phyloP scores from a whole-genome alignment of 2,797 vertebrate genomes.

The Thalassophryne amazonica region DNA sequence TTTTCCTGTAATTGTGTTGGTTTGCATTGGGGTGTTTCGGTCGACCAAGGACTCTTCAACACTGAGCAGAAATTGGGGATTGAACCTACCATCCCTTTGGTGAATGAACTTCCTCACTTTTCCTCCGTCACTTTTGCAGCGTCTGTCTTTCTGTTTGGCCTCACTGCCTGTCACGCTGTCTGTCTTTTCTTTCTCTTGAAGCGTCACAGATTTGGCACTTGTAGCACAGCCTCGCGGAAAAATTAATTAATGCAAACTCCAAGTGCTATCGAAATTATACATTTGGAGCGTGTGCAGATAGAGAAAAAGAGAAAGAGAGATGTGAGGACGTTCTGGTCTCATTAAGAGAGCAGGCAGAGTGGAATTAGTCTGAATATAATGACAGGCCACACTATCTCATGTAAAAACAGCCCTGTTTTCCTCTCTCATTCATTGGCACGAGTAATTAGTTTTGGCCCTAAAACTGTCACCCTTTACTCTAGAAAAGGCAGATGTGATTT shows the following conservation, averaged over 20 bases:
- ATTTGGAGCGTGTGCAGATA: slow-evolving; percentile 88
- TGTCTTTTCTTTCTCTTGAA: slow-evolving; percentile 45
- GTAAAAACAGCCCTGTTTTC: slow-evolving; percentile 99
- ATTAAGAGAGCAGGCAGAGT: slow-evolving; percentile 99
- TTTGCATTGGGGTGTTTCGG: too few species aligned
- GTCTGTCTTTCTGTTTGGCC: not conserved
- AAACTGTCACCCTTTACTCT: slow-evolving; percentile 99
- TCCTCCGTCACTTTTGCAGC: not conserved
- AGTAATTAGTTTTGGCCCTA: slow-evolving; percentile 99
- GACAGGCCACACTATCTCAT: slow-evolving; percentile 99
- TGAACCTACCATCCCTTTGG: too few species aligned
- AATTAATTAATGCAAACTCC: slow-evolving; percentile 99
- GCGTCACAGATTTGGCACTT: slow-evolving; percentile 91
- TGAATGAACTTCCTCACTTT: too few species aligned
- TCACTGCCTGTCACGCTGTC: slow-evolving; percentile 10
- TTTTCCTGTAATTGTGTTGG: too few species aligned
- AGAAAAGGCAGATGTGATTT: slow-evolving; percentile 99
- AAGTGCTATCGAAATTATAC: slow-evolving; percentile 98
- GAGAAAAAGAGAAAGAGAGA: slow-evolving; percentile 79
- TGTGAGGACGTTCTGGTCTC: slow-evolving; percentile 96
- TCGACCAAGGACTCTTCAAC: too few species aligned
- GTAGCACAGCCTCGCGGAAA: slow-evolving; percentile 91
- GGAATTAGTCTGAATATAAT: slow-evolving; percentile 99
- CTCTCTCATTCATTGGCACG: slow-evolving; percentile 99
- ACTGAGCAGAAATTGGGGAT: too few species aligned